Evolutionary conservation across 2,797 vertebrate genomes (phyloP), one percentile per base, ranked within the genome.

Genomic region (Choloepus didactylus): DNA sequence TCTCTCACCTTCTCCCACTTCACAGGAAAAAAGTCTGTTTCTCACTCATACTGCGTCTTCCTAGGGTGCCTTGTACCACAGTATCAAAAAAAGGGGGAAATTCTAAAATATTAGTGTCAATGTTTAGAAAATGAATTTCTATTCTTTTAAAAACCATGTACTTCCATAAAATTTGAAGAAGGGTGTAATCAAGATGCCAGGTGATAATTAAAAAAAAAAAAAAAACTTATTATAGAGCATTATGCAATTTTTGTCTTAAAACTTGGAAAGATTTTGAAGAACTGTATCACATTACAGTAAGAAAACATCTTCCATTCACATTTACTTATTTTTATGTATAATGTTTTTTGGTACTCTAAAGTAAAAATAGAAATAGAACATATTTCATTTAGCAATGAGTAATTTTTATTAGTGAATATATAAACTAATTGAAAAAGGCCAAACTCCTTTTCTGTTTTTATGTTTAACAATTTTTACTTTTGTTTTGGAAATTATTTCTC

Each of bases 241-340:
- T 84, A 9, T 70, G 29, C 77, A 31, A 84, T 73, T 70, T 76
- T 60, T 62, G 3, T 25, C 49, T 85, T 2, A 89, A 93, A 60
- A 91, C 5, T 38, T 64, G 35, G 46, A 18, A 89, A 94, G n/a
- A 81, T 49, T 86, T 66, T 94, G 14, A 91, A 93, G 27, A 91
- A 84, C 15, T 69, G 0, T 86, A 44, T 88, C 35, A 87, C 19
- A 89, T 10, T 95, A 18, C 27, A n/a, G 19, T 51, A 79, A 83
- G 3, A 25, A 85, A 89, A 76, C 10, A 66, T 12, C 9, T 90
- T 76, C 51, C 19, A 90, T 69, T 76, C 23, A 27, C 23, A 51
- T 19, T 8, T 69, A 82, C 35, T 83, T 93, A 86, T 62, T 94
- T 92, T 89, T 80, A 54, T 83, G 0, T 56, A 73, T 54, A 88